Evolutionary conservation across 2,888 invertebrate genomes (phyloP), one percentile per base, ranked within the genome.

Genomic region (Drosophila multiciliata): DNA sequence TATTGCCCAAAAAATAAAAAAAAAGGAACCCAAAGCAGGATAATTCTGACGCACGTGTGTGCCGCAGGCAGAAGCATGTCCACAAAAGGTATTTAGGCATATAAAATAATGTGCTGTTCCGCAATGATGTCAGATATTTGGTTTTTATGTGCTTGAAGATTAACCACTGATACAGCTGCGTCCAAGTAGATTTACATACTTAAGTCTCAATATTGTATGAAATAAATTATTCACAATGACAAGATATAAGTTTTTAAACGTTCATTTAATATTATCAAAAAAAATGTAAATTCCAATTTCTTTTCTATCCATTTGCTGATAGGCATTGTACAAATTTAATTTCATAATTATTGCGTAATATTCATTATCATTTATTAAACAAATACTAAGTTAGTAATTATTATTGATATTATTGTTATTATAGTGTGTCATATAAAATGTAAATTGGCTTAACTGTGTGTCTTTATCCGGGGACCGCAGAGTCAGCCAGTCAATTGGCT

Each of bases 401-500:
- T 58, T 42, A 32, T 50, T 42, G 23, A 54, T 53, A 42, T 38
- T 52, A 63, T 35, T 52, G 59, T 42, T 60, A 33, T 38, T 57
- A 40, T 57, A 26, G 23, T 49, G 38, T 40, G 49, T 45, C 42
- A 65, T 60, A 55, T 48, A 36, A 57, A 57, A 50, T 78, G 60
- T 45, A 73, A 65, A 73, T 78, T 63, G 57, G 52, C 33, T 73
- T 53, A 45, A 35, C 55, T 57, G 36, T 50, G 26, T 57, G 26
- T 23, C 50, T 45, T 48, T 48, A 52, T 29, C 38, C 59, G n/a
- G 32, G 48, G 49, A 73, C 80, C 77, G 42, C 77, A 66, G 55
- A 50, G 60, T 60, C 70, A 78, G 78, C 74, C 78, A 70, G 67
- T 77, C 71, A 77, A 89, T 73, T 89, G 87, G 65, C 71, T 82